phyloP scores from a whole-genome alignment of 2,113 vertebrate genomes.

The Genyomyrus donnyi region DNA sequence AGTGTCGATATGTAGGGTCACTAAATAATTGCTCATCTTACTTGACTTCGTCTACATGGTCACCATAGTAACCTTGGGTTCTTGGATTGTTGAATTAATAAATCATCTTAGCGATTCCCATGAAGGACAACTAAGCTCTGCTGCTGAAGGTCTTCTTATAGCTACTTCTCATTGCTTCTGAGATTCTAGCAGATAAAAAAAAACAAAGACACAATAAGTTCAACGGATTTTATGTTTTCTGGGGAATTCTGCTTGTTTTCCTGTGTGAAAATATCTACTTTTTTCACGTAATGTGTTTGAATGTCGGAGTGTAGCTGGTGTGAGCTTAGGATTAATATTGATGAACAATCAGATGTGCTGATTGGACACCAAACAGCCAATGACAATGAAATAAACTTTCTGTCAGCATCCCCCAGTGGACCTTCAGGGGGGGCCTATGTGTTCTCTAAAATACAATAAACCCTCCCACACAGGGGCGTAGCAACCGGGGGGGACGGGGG shows the following conservation, averaged over 20 bases:
- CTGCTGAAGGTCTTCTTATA: neutral
- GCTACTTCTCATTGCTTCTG: neutral
- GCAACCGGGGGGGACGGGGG: too few relatives aligned
- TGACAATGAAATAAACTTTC: neutral
- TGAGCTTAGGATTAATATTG: neutral
- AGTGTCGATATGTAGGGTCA: neutral
- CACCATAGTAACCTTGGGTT: neutral
- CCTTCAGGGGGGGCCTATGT: neutral
- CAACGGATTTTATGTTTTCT: neutral
- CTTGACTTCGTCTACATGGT: neutral
- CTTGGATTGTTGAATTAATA: neutral
- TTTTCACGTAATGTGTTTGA: neutral
- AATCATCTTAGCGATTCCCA: neutral
- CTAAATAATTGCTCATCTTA: neutral
- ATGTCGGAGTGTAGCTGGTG: neutral
- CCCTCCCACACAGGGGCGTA: too few relatives aligned
- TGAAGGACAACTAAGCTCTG: neutral
- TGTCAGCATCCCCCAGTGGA: neutral
- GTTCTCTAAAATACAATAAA: slow-evolving; percentile 1
- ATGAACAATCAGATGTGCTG: neutral
- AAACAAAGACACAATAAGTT: neutral
- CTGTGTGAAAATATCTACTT: neutral
- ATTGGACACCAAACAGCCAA: neutral
- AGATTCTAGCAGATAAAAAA: neutral
- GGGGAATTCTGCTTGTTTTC: neutral